Evolutionary conservation across 1,140 invertebrate species (phyloP).

Genomic region (Diorhabda carinulata): DNA sequence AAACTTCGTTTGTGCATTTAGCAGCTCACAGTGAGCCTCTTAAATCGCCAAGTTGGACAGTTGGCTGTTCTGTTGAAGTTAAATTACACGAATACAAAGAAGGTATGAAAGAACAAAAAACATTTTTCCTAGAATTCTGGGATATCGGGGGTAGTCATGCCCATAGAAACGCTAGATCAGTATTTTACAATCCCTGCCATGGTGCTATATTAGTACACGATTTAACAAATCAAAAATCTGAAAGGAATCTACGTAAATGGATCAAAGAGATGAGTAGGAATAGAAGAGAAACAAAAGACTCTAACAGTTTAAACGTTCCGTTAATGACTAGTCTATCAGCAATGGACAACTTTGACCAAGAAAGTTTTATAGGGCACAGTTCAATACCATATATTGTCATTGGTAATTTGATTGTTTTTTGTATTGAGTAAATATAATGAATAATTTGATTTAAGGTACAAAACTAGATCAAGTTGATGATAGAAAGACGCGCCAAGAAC

Average conservation of each 20-base stretch:
- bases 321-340: slow-evolving; percentile 8
- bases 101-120: slow-evolving; percentile 84
- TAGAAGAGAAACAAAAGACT: slow-evolving; percentile 14
- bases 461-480: slow-evolving; percentile 82
- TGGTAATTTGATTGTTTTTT: slow-evolving; percentile 43
- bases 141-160: slow-evolving; percentile 91
- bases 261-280: slow-evolving; percentile 62
- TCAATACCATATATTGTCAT: slow-evolving; percentile 89
- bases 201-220: slow-evolving; percentile 88
- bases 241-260: slow-evolving; percentile 91
- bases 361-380: slow-evolving; percentile 81
- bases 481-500: slow-evolving; percentile 55
- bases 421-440: background rate
- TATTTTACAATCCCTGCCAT: slow-evolving; percentile 91
- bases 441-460: slow-evolving; percentile 54
- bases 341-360: slow-evolving; percentile 74
- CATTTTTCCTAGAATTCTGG: slow-evolving; percentile 93
- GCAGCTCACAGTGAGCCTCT: slow-evolving; percentile 85
- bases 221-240: slow-evolving; percentile 92
- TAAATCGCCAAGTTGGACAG: slow-evolving; percentile 84
- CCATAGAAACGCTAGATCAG: slow-evolving; percentile 84
- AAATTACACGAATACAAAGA: slow-evolving; percentile 95
- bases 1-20: slow-evolving; percentile 89
- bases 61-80: slow-evolving; percentile 93
- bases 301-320: background rate